Evolutionary conservation across 2,113 vertebrate genomes (phyloP), one percentile per base, ranked within the genome.

Genomic region (Sylvilagus bachmani): DNA sequence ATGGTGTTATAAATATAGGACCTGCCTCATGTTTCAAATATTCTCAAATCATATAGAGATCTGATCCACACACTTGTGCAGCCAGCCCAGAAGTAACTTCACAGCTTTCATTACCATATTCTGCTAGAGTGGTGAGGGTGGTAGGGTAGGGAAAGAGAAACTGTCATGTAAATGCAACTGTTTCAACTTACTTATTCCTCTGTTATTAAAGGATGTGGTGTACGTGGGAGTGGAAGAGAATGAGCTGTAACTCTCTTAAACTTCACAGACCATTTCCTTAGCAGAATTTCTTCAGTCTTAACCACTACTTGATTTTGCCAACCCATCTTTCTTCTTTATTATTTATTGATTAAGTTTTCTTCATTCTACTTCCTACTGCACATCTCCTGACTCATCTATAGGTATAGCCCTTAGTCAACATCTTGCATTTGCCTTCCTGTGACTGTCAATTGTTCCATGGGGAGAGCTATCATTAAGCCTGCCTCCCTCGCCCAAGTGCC

Each of bases 131-230:
- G 66, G 38, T 90, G n/a, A 10, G 33, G 17, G 51, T 75, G 8
- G 0, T 0, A 27, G 29, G 14, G 17, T 36, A n/a, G n/a, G 58
- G 36, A 90, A 31, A 91, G 33, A 86, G 53, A 64, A 84, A 94
- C 12, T 80, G 17, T 74, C 33, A 87, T 49, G 27, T 69, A 83
- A 86, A 36, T 87, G 16, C 79, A 11, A 2, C 16, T 92, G 22
- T 87, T 94, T 95, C 83, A 83, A 78, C 10, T 86, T 91, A 71
- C 1, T 36, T 77, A 61, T 94, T 92, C 27, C 21, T 81, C 25
- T 66, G 83, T 61, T 94, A 89, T 80, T 84, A 87, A 87, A 93
- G 64, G 24, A 82, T 95, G 10, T 79, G 31, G 51, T 92, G 27
- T 92, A 3, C 55, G 29, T 73, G 66, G 27, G 13, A 2, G 6